Evolutionary conservation across 1,140 invertebrate genomes (phyloP), one percentile per base, ranked within the genome.

Genomic region (Lepidurus packardi): DNA sequence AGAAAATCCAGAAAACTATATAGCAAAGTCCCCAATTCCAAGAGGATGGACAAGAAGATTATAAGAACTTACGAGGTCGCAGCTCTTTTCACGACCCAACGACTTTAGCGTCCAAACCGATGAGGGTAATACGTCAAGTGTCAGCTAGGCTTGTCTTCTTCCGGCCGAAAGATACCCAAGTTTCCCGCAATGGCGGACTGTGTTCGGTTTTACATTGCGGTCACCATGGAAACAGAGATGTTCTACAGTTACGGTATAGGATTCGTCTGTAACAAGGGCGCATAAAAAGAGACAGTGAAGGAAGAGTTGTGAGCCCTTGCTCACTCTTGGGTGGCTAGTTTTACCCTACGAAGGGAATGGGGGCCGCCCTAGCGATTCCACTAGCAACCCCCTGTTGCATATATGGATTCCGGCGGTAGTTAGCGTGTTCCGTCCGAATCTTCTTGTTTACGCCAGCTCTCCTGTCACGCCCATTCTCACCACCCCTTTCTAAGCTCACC

Each of bases 91-190:
- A 65, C 53, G 53, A 65, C 53, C 53, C 53, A 65, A 21, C 13
- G 53, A 65, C 53, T 65, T 16, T 4, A 65, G 53, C 53, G 53
- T 9, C 13, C 53, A 65, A 65, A 65, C 53, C 53, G 53, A 65
- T 65, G 53, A 21, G 53, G 53, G 21, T 65, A 65, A 65, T 65
- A 65, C 53, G 53, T 65, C 53, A 65, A 65, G 53, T 65, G 53
- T 65, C 53, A 7, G 13, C 53, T 7, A 65, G 53, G 21, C 53
- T 65, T 13, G 16, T 21, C 16, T 16, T 65, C n/a, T 16, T 21
- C 53, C 53, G 53, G 16, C 53, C 53, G 53, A 65, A 21, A 65
- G 1, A n/a, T 21, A 65, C 21, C 34, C 53, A 65, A 21, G 16
- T 7, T 21, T 7, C 16, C 1, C 53, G 10, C 21, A 5, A 65